Evolutionary conservation across 2,113 vertebrate genomes (phyloP), one percentile per base, ranked within the genome.

Genomic region (Mellivora capensis): DNA sequence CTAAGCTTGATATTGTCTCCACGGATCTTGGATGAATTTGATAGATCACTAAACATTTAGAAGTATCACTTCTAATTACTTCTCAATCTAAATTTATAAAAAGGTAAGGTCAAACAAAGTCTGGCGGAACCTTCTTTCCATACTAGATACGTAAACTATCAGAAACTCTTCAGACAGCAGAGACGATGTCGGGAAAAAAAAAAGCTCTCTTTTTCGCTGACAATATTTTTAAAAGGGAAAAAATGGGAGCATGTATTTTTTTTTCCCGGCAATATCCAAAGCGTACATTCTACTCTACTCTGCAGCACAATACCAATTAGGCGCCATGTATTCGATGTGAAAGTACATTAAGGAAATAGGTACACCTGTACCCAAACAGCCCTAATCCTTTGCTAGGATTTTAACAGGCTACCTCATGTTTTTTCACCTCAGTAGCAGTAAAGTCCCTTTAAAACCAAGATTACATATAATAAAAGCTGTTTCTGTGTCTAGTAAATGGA

Each of bases 401-500:
- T 81, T 86, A 94, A 87, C 52, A 44, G 39, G 87, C 74, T 80
- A 92, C 80, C 47, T 95, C 54, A 80, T 6, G n/a, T 6, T 52
- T 77, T 94, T 89, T 74, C 62, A 90, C 62, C 52, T 97, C 87
- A 52, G 37, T 93, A 87, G 69, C 7, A 9, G 57, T 81, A 23
- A 57, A 74, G 52, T 69, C 39, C 91, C 59, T 83, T 74, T 93
- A 94, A 96, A 96, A 94, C 7, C 61, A 31, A 93, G 54, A 72
- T 72, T 72, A 92, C 31, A 81, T n/a, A 52, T 52, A 90, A 90
- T 77, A 87, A 81, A 77, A 57, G 29, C 57, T 59, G 25, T 57
- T 94, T 94, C 85, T 79, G 27, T 87, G 64, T 67, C 59, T 64
- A 79, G 49, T 52, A 93, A 77, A 93, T 52, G n/a, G 42, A 37